phyloP scores from a whole-genome alignment of 2,113 vertebrate genomes.

The Rhinolophus sinicus region DNA sequence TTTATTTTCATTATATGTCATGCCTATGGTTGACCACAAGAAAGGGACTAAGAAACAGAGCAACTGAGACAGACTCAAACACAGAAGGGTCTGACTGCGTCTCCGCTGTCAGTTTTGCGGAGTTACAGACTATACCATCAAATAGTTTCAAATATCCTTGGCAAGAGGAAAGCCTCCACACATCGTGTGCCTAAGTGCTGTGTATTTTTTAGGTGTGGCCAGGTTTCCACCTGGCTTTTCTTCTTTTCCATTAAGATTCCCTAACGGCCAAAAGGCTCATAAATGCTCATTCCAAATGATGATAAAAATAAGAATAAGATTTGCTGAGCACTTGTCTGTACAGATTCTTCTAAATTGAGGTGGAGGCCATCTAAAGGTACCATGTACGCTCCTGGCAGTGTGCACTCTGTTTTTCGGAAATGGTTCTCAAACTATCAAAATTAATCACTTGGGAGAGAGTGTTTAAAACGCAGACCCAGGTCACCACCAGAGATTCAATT shows the following conservation, averaged over 20 bases:
- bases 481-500: not conserved
- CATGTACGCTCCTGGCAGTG: rapidly evolving
- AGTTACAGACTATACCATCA: not conserved
- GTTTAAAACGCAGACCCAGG: not conserved
- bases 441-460: not conserved
- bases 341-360: not conserved
- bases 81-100: not conserved
- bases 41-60: constrained; percentile 75
- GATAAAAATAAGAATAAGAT: not conserved
- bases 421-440: not conserved
- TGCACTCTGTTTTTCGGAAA: not conserved
- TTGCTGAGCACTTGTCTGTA: not conserved
- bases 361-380: not conserved
- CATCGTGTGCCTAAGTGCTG: not conserved
- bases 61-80: not conserved
- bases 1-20: constrained; percentile 72
- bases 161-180: constrained; percentile 2
- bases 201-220: not conserved
- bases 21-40: constrained; percentile 69
- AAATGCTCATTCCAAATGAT: not conserved
- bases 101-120: not conserved
- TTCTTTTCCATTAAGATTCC: constrained; percentile 8
- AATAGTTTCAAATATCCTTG: not conserved
- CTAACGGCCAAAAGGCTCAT: not conserved
- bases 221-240: not conserved